A percentile compares a stretch with the other conserved stretches of the same genome.
These are phyloP conservation scores for Poecilia wingei DNA, from an alignment of 2,797 vertebrate genomes.

Conservation along the genomic window DNA sequence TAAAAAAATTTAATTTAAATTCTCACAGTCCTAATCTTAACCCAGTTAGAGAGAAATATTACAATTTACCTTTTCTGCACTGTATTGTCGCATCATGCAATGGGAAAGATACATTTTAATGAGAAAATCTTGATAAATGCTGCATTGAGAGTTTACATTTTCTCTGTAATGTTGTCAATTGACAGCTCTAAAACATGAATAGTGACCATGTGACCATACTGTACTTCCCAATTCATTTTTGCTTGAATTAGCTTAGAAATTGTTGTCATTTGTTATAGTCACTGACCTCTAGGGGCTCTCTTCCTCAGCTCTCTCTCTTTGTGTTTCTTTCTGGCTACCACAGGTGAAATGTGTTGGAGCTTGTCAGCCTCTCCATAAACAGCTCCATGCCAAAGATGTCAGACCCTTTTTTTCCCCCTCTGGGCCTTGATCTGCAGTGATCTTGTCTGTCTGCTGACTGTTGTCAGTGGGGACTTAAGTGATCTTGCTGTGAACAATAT, in stretches of 20 bases:
- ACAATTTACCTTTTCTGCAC: not conserved
- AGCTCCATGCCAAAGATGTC: too few species aligned
- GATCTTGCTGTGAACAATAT: too few species aligned
- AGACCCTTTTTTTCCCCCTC: too few species aligned
- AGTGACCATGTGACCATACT: not conserved
- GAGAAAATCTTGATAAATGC: not conserved
- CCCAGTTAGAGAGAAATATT: not conserved
- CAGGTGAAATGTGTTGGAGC: too few species aligned
- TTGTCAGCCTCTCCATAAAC: too few species aligned
- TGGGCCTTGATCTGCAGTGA: too few species aligned
- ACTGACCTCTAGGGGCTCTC: too few species aligned
- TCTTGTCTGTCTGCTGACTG: too few species aligned
- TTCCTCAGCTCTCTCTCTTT: too few species aligned
- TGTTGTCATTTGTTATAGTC: too few species aligned
- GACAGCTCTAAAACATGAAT: not conserved
- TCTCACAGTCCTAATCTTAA: not conserved
- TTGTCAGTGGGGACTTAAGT: too few species aligned
- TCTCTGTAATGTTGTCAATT: not conserved
- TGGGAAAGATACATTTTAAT: not conserved
- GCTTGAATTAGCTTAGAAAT: not conserved
- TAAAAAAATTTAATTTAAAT: not conserved
- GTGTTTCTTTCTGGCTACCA: too few species aligned
- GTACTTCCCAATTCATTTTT: not conserved
- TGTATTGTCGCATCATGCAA: not conserved
- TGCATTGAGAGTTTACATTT: not conserved